phyloP scores from a whole-genome alignment of 2,113 vertebrate genomes.

The Pao palembangensis region DNA sequence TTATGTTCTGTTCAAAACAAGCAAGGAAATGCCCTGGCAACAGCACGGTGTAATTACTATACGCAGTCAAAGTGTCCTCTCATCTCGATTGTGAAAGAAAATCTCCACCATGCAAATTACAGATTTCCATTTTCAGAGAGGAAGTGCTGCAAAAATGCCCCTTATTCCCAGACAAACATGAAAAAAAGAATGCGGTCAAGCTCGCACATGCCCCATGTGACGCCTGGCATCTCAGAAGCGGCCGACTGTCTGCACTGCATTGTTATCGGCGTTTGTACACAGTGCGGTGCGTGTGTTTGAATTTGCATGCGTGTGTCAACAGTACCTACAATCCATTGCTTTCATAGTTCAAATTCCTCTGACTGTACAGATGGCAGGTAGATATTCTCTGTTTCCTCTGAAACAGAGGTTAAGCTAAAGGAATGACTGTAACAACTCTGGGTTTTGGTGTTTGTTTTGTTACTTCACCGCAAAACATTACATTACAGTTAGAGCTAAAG shows the following conservation, averaged over 20 bases:
- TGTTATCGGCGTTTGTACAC: slow-evolving; percentile 37
- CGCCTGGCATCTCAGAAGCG: slow-evolving; percentile 32
- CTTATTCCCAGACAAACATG: slow-evolving; percentile 38
- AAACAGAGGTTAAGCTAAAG: slow-evolving; percentile 19
- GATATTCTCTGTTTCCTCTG: slow-evolving; percentile 9
- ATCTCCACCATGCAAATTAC: slow-evolving; percentile 29
- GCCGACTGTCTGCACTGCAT: slow-evolving; percentile 34
- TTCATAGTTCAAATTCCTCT: slow-evolving; percentile 57
- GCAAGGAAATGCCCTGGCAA: slow-evolving; percentile 44
- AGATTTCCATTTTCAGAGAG: slow-evolving; percentile 36
- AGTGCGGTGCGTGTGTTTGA: slow-evolving; percentile 21
- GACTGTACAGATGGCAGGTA: neutral
- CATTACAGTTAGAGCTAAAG: neutral
- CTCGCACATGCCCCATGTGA: slow-evolving; percentile 37
- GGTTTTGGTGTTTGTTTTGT: neutral
- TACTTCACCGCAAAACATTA: neutral
- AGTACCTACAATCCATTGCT: slow-evolving; percentile 39
- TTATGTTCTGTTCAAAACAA: slow-evolving; percentile 7
- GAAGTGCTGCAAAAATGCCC: slow-evolving; percentile 50
- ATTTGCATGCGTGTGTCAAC: slow-evolving; percentile 45
- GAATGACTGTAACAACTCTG: slow-evolving; percentile 21
- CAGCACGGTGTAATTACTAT: slow-evolving; percentile 30
- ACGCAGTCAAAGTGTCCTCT: slow-evolving; percentile 14
- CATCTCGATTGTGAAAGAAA: slow-evolving; percentile 20
- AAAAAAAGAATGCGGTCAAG: slow-evolving; percentile 50